A percentile compares a stretch with the other conserved stretches of the same genome.
Evolutionary conservation across 2,797 vertebrate genomes (phyloP).

Genomic region (Enteromius fasciolatus): DNA sequence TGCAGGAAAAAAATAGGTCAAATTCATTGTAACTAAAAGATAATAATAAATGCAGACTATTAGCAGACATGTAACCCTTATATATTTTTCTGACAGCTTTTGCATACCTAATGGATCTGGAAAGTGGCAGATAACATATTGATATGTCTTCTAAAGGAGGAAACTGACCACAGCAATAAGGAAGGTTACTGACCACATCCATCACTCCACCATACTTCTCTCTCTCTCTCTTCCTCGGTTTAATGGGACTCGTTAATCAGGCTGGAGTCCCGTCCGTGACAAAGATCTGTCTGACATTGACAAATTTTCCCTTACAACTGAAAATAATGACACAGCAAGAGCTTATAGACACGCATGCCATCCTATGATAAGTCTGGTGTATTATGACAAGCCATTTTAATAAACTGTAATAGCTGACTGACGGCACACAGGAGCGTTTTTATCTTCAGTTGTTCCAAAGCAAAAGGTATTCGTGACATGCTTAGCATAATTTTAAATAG

Average conservation of each 20-base stretch:
- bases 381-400: conserved; percentile 32
- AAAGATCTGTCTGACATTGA: conserved; percentile 42
- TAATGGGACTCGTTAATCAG: conserved; percentile 44
- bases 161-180: conserved; percentile 48
- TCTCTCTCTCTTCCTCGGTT: not conserved
- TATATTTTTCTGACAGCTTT: not conserved
- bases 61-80: not conserved
- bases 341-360: not conserved
- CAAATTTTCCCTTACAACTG: conserved; percentile 33
- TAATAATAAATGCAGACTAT: conserved; percentile 3
- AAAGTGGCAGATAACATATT: conserved; percentile 37
- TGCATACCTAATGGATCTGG: conserved; percentile 15
- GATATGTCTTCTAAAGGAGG: conserved; percentile 43
- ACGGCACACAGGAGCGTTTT: not conserved
- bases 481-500: not conserved
- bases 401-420: not conserved
- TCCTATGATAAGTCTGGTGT: not conserved
- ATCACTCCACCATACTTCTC: conserved; percentile 35
- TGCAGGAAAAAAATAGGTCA: conserved; percentile 15
- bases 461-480: not conserved
- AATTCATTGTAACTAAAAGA: conserved; percentile 16
- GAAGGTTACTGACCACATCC: conserved; percentile 50
- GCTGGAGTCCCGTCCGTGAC: conserved; percentile 15
- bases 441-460: not conserved
- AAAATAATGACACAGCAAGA: conserved; percentile 34